Percentiles rank a stretch among this genome's conserved stretches.
Conservation (phyloP, 2,113 vertebrate genomes). For the Ceratotherium simum region DNA sequence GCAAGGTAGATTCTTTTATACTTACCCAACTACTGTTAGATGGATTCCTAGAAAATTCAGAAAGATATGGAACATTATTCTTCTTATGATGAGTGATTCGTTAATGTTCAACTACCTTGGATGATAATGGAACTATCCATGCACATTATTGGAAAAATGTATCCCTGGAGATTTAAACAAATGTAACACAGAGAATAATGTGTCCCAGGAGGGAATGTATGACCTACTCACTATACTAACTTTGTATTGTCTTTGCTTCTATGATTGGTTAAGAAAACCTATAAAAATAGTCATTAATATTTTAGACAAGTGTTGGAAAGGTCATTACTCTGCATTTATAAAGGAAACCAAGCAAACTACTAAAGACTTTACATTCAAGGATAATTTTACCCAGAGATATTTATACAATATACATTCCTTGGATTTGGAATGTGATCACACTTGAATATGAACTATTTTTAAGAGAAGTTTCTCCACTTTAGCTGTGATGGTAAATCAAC, state of each 20-base stretch:
- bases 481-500: neutral
- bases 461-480: neutral
- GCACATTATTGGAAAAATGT: constrained; percentile 74
- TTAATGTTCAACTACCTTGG: constrained; percentile 71
- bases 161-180: constrained; percentile 71
- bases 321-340: constrained; percentile 44
- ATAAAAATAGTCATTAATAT: constrained; percentile 75
- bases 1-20: neutral
- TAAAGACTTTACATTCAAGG: neutral
- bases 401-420: neutral
- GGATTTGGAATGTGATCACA: neutral
- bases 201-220: constrained; percentile 54
- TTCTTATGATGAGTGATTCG: constrained; percentile 69
- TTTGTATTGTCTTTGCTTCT: constrained; percentile 73
- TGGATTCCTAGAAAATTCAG: constrained; percentile 57
- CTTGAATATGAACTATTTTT: neutral
- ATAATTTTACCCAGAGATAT: neutral
- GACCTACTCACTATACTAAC: constrained; percentile 69
- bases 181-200: constrained; percentile 64
- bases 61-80: constrained; percentile 54
- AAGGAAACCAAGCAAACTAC: neutral
- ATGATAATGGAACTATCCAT: constrained; percentile 67
- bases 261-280: constrained; percentile 73
- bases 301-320: constrained; percentile 63
- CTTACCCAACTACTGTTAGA: neutral